phyloP scores from a whole-genome alignment of 2,888 invertebrate species.

The Cartodere bifasciata region DNA sequence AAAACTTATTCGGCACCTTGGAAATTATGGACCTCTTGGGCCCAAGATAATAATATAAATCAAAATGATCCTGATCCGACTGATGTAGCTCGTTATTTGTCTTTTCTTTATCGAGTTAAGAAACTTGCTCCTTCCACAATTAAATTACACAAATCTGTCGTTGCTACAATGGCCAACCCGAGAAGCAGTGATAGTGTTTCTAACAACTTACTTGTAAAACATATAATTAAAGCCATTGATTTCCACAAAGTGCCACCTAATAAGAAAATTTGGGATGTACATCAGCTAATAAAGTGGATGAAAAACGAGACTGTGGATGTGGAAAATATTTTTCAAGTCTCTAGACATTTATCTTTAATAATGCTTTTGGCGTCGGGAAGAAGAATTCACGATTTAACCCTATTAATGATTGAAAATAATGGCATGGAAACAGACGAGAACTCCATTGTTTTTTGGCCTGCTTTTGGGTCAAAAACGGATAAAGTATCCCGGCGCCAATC shows the following conservation, averaged over 20 bases:
- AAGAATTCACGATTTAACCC: conserved; percentile 4
- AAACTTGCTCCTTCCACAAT: not conserved
- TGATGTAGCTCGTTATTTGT: not conserved
- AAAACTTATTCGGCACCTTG: not conserved
- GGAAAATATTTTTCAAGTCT: not conserved
- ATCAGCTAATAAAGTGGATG: conserved; percentile 1
- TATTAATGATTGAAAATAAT: not conserved
- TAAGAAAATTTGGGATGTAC: not conserved
- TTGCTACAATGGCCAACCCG: not conserved
- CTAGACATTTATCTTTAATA: too few species aligned
- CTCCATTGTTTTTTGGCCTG: not conserved
- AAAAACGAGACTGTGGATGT: not conserved
- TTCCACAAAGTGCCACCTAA: too few species aligned
- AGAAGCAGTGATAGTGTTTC: too few species aligned
- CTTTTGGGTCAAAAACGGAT: conserved; percentile 1
- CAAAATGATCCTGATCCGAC: not conserved
- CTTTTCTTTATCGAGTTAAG: not conserved
- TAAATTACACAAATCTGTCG: not conserved
- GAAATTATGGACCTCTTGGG: not conserved
- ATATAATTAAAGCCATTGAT: too few species aligned
- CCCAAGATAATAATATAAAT: not conserved
- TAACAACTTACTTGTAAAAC: too few species aligned
- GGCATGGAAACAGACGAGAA: not conserved
- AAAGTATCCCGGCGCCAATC: conserved; percentile 1
- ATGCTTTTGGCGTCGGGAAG: conserved; percentile 2